These are phyloP conservation scores for Diplazon laetatorius DNA, from an alignment of 2,888 invertebrate genomes.

Conservation along the genomic window DNA sequence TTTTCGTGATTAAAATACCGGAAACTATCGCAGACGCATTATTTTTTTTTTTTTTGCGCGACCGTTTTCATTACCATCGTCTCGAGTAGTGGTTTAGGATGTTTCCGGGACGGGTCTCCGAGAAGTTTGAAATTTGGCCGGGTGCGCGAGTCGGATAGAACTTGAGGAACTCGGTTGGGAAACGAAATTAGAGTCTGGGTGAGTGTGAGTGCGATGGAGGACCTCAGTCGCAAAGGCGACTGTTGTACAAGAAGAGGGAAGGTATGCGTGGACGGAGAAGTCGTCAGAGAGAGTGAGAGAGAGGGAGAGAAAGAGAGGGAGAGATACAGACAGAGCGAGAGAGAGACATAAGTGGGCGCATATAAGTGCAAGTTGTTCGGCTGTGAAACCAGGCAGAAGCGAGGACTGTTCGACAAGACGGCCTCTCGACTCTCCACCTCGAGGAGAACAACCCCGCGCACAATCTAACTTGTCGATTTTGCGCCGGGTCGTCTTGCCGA, in stretches of 20 bases:
- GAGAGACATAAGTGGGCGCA: conserved; percentile 23
- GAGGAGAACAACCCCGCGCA: conserved; percentile 59
- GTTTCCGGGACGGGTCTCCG: conserved; percentile 31
- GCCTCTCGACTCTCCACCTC: conserved; percentile 46
- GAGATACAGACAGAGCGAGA: not conserved
- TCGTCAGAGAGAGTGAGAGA: not conserved
- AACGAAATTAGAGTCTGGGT: conserved; percentile 60
- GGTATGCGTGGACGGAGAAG: no score
- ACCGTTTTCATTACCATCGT: not conserved
- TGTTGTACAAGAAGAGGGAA: not conserved
- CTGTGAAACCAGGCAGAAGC: conserved; percentile 4
- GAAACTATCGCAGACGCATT: not conserved
- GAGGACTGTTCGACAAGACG: conserved; percentile 48
- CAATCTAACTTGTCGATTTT: conserved; percentile 65
- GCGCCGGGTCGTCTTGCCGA: conserved; percentile 1
- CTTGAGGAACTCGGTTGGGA: conserved; percentile 57
- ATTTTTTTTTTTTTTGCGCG: no score
- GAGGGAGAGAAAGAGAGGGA: not conserved
- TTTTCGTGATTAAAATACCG: not conserved
- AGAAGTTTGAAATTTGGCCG: conserved; percentile 53
- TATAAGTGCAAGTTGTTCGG: conserved; percentile 45
- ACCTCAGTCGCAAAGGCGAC: conserved; percentile 27
- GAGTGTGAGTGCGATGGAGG: conserved; percentile 29
- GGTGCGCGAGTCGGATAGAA: conserved; percentile 42
- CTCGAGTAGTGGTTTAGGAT: conserved; percentile 28